phyloP scores from a whole-genome alignment of 2,888 invertebrate genomes.

The Pecten maximus region DNA sequence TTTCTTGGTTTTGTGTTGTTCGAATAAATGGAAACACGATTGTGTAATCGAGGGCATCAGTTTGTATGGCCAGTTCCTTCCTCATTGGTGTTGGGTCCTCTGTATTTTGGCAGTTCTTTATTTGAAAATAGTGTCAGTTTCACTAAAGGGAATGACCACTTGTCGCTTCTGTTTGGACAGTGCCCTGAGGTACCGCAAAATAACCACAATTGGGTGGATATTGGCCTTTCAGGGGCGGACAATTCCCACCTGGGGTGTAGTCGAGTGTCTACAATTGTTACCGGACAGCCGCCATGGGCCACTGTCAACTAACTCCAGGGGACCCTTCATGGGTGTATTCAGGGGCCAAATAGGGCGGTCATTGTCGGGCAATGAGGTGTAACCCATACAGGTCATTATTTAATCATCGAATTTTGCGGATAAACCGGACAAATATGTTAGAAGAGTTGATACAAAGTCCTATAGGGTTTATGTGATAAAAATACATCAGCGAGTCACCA shows the following conservation, averaged over 20 bases:
- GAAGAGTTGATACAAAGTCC: too few relatives aligned
- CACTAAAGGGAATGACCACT: background rate
- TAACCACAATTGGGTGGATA: background rate
- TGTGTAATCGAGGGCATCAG: background rate
- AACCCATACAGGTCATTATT: background rate
- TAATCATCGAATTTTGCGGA: background rate
- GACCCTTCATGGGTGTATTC: background rate
- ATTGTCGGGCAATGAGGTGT: background rate
- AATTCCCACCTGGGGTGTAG: slow-evolving; percentile 10
- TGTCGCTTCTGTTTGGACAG: background rate
- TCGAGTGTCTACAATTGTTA: slow-evolving; percentile 18
- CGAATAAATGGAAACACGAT: background rate
- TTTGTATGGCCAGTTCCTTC: background rate
- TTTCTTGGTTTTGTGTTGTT: background rate
- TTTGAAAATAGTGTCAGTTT: background rate
- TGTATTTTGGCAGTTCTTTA: slow-evolving; percentile 21
- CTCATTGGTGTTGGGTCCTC: background rate
- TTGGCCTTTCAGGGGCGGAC: background rate
- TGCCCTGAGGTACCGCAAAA: background rate
- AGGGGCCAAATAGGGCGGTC: background rate
- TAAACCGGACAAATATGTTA: too few relatives aligned
- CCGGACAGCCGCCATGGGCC: slow-evolving; percentile 6
- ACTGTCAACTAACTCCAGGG: slow-evolving; percentile 5
- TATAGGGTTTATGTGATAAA: too few relatives aligned
- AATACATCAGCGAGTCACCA: too few relatives aligned